These are phyloP conservation scores for Sparus aurata DNA, from an alignment of 2,797 vertebrate genomes.

Conservation along the genomic window DNA sequence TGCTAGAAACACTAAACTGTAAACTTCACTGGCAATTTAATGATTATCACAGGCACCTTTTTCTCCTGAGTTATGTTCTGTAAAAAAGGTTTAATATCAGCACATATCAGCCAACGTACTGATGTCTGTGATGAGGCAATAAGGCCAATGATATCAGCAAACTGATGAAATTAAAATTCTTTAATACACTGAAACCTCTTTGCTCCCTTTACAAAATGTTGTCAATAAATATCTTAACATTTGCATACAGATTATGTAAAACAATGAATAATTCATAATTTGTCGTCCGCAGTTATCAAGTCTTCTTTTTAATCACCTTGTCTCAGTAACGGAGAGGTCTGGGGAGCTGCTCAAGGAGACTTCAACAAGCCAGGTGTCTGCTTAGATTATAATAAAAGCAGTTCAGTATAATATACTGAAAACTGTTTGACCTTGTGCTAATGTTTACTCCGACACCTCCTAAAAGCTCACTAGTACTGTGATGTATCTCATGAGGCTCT, in stretches of 20 bases:
- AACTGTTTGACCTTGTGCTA: constrained; percentile 1
- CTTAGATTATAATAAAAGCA: not conserved
- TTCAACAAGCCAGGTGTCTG: not conserved
- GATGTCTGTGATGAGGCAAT: too few relatives aligned
- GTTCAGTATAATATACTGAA: not conserved
- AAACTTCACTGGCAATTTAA: too few relatives aligned
- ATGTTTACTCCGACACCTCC: constrained; percentile 10
- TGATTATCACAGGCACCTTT: too few relatives aligned
- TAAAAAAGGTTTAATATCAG: too few relatives aligned
- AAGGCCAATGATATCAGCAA: too few relatives aligned
- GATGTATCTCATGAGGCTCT: not conserved
- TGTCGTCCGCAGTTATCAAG: not conserved
- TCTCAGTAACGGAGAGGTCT: not conserved
- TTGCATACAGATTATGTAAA: not conserved
- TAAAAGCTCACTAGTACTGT: not conserved
- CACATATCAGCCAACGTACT: too few relatives aligned
- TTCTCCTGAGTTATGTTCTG: too few relatives aligned
- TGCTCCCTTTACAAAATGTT: too few relatives aligned
- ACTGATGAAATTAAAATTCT: too few relatives aligned
- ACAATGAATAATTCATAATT: constrained; percentile 13
- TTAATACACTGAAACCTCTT: too few relatives aligned
- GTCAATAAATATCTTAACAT: not conserved
- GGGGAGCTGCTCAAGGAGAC: constrained; percentile 14
- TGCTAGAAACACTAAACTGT: too few relatives aligned
- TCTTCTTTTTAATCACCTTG: not conserved